Percentiles rank a stretch among this genome's conserved stretches.
Conservation (phyloP, 2,113 vertebrate species). For the Lagopus leucura region DNA sequence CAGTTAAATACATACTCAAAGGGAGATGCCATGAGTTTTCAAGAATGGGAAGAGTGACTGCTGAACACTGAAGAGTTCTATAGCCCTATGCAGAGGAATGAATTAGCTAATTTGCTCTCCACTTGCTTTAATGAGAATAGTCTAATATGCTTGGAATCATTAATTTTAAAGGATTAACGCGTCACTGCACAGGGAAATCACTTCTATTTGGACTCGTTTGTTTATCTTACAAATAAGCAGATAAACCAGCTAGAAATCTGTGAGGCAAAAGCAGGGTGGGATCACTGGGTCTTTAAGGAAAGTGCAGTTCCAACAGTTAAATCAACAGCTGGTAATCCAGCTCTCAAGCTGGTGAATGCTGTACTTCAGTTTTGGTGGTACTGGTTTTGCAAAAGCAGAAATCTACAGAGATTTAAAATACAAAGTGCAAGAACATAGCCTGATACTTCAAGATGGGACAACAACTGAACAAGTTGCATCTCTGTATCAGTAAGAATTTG, state of each 20-base stretch:
- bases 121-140: not conserved
- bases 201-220: not conserved
- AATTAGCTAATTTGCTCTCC: not conserved
- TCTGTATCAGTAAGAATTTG: not conserved
- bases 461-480: not conserved
- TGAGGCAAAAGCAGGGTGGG: not conserved
- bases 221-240: not conserved
- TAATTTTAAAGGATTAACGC: not conserved
- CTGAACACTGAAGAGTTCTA: not conserved
- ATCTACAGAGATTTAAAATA: not conserved
- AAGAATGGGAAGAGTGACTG: not conserved
- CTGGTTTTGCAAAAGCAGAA: not conserved
- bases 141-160: not conserved
- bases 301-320: not conserved
- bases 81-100: not conserved
- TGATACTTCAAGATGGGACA: not conserved
- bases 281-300: not conserved
- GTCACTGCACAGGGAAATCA: not conserved
- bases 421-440: not conserved
- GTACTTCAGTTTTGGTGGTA: not conserved
- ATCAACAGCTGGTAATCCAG: not conserved
- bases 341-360: not conserved
- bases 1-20: not conserved
- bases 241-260: not conserved
- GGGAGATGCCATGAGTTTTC: not conserved